phyloP scores from a whole-genome alignment of 2,797 vertebrate genomes.

The Halcyon chelicuti region DNA sequence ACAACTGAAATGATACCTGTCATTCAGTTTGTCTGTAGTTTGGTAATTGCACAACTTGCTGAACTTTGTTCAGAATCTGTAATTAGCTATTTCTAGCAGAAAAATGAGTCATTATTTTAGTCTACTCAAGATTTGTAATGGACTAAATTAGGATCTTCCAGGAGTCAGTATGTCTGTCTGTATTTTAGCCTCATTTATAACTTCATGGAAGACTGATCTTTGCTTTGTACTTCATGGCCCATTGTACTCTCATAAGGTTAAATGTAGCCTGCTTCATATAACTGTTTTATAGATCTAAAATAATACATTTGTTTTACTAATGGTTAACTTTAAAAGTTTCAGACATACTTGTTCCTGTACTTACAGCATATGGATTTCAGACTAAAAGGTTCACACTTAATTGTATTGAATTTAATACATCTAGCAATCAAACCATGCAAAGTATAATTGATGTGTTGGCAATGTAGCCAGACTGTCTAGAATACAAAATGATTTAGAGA shows the following conservation, averaged over 20 bases:
- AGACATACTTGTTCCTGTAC: neutral
- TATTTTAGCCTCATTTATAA: conserved; percentile 17
- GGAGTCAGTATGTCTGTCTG: conserved; percentile 57
- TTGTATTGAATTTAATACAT: conserved; percentile 19
- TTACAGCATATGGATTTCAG: neutral
- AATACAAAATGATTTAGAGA: neutral
- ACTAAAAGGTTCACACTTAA: conserved; percentile 6
- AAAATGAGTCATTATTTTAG: conserved; percentile 58
- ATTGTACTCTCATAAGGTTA: conserved; percentile 37
- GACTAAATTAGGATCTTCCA: conserved; percentile 50
- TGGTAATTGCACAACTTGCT: conserved; percentile 30
- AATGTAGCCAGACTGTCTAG: conserved; percentile 18
- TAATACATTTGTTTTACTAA: conserved; percentile 3
- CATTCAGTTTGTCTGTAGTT: conserved; percentile 45
- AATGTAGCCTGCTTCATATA: neutral
- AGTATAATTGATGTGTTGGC: neutral
- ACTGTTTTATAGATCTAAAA: neutral
- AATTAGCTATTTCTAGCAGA: conserved; percentile 37
- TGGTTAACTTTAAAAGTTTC: neutral
- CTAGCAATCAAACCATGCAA: neutral
- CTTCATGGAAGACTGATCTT: conserved; percentile 25
- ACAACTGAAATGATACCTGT: conserved; percentile 6
- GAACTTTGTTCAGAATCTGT: conserved; percentile 46
- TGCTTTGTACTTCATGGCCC: conserved; percentile 59
- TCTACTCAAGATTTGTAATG: neutral